phyloP scores from a whole-genome alignment of 2,888 invertebrate genomes.

The Rotaria socialis region DNA sequence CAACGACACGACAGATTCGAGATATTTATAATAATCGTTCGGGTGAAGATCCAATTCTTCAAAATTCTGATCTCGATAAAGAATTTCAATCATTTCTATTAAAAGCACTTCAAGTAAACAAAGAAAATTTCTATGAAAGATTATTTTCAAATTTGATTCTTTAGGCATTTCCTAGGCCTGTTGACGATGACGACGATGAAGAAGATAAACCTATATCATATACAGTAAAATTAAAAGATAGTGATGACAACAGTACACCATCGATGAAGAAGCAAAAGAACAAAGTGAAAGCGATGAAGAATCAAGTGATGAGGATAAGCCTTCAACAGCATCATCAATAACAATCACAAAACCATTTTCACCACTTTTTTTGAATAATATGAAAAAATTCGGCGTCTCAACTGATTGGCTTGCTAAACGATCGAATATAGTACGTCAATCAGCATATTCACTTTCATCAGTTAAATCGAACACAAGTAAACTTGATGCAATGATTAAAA shows the following conservation, averaged over 20 bases:
- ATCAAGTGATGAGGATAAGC: neutral
- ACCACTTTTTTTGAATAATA: slow-evolving; percentile 29
- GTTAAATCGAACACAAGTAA: slow-evolving; percentile 4
- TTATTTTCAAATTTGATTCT: neutral
- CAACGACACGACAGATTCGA: neutral
- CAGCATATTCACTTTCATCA: neutral
- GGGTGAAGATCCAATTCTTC: slow-evolving; percentile 20
- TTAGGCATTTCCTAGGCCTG: neutral
- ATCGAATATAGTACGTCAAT: neutral
- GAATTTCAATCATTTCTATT: neutral
- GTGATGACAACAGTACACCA: neutral
- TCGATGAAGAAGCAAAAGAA: neutral
- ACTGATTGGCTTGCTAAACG: slow-evolving; percentile 9
- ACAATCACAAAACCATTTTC: neutral
- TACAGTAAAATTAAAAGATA: neutral
- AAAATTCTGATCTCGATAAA: neutral
- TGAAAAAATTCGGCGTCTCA: slow-evolving; percentile 2
- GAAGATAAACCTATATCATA: neutral
- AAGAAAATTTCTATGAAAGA: neutral
- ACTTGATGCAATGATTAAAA: slow-evolving; percentile 23
- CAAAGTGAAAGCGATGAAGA: neutral
- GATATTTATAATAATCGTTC: neutral
- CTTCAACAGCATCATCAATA: neutral
- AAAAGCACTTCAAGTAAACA: neutral
- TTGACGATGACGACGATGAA: neutral